Conservation (phyloP, 2,888 invertebrate genomes). For the Lepeophtheirus nordmannii region DNA sequence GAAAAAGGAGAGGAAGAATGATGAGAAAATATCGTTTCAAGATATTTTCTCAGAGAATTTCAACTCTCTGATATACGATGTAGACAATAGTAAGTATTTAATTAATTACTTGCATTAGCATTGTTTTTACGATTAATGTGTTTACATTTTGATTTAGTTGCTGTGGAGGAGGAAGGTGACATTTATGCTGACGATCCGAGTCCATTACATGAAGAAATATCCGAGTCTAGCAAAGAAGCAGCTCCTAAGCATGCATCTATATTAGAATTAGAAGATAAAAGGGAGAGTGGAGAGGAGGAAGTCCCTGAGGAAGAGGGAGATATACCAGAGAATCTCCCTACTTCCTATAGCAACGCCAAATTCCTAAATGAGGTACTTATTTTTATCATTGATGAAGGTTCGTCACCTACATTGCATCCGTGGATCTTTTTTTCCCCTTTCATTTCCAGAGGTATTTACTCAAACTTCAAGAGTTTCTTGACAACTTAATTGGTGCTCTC, state of each 20-base stretch:
- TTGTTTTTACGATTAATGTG: no score
- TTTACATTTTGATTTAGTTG: not conserved
- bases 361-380: constrained; percentile 12
- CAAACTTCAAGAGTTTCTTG: not conserved
- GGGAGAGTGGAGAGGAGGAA: not conserved
- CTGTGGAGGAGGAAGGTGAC: not conserved
- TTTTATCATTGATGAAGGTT: no score
- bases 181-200: no score
- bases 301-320: not conserved
- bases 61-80: not conserved
- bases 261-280: no score
- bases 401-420: no score
- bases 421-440: no score
- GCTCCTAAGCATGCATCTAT: no score
- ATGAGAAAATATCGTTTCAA: not conserved
- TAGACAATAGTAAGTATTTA: not conserved
- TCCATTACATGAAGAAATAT: no score
- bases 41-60: constrained; percentile 1
- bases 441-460: constrained; percentile 1
- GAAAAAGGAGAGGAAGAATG: not conserved
- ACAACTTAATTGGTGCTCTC: not conserved
- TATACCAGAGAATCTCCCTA: constrained; percentile 9
- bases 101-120: no score
- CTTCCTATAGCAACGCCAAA: constrained; percentile 15
- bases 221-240: no score